Conservation (phyloP, 1,140 invertebrate genomes). For the Prorops nasuta region DNA sequence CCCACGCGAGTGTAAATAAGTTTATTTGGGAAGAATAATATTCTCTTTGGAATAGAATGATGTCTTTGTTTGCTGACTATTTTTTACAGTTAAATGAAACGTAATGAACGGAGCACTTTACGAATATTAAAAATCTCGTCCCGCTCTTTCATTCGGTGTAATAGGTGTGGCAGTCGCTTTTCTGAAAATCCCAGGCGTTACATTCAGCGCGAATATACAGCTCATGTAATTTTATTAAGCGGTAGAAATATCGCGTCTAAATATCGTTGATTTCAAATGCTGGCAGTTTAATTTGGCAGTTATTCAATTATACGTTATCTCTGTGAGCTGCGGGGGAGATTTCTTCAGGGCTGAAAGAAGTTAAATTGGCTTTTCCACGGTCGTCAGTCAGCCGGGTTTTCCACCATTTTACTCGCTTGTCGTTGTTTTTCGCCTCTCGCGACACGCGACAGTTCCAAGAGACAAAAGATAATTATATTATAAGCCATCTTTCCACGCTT, state of each 20-base stretch:
- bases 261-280: conserved; percentile 25
- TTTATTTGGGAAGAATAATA: too few relatives aligned
- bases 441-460: conserved; percentile 7
- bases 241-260: conserved; percentile 13
- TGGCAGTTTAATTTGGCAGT: conserved; percentile 30
- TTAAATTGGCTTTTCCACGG: conserved; percentile 32
- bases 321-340: neutral
- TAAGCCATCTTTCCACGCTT: neutral
- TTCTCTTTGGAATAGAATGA: too few relatives aligned
- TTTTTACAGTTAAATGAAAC: too few relatives aligned
- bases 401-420: conserved; percentile 16
- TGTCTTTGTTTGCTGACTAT: too few relatives aligned
- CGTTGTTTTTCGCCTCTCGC: neutral
- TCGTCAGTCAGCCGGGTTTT: conserved; percentile 25
- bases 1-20: too few relatives aligned
- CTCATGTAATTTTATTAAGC: too few relatives aligned
- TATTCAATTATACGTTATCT: conserved; percentile 34
- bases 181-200: too few relatives aligned
- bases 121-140: conserved; percentile 27
- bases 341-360: conserved; percentile 24
- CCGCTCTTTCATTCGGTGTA: conserved; percentile 23
- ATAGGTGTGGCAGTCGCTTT: too few relatives aligned
- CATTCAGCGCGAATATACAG: too few relatives aligned
- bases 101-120: conserved; percentile 20
- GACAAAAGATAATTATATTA: conserved; percentile 25